Conservation (phyloP, 2,888 invertebrate genomes). For the Copidosoma aretas region DNA sequence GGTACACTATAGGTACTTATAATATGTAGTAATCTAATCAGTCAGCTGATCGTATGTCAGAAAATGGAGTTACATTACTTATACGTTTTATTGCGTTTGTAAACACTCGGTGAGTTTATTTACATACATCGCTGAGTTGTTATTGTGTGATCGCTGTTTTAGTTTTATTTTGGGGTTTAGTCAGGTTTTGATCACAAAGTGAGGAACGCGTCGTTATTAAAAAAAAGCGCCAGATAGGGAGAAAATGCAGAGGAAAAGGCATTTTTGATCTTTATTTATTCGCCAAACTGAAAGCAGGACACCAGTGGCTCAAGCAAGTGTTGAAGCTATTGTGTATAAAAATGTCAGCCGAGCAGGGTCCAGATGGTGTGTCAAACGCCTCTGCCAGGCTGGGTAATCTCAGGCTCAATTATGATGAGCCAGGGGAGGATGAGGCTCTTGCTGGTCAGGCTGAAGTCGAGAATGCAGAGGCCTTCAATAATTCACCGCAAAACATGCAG, state of each 20-base stretch:
- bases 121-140: too few relatives aligned
- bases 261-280: slow-evolving; percentile 37
- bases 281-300: slow-evolving; percentile 35
- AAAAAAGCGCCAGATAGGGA: too few relatives aligned
- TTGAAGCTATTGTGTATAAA: slow-evolving; percentile 37
- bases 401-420: slow-evolving; percentile 46
- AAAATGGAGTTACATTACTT: too few relatives aligned
- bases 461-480: slow-evolving; percentile 42
- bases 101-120: too few relatives aligned
- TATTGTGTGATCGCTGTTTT: too few relatives aligned
- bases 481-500: slow-evolving; percentile 53
- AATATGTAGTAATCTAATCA: too few relatives aligned
- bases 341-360: slow-evolving; percentile 53
- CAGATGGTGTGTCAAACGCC: slow-evolving; percentile 49
- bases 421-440: slow-evolving; percentile 39
- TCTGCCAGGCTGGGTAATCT: slow-evolving; percentile 49
- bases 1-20: too few relatives aligned
- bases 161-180: too few relatives aligned
- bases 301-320: slow-evolving; percentile 23
- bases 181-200: too few relatives aligned
- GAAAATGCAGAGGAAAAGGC: slow-evolving; percentile 27
- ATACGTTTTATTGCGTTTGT: too few relatives aligned
- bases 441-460: slow-evolving; percentile 36
- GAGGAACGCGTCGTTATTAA: too few relatives aligned
- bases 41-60: too few relatives aligned